A percentile compares a stretch with the other conserved stretches of the same genome.
Evolutionary conservation across 37 sponge, comb jelly and placozoan species (phyloP).

Genomic region (Mnemiopsis leidyi): DNA sequence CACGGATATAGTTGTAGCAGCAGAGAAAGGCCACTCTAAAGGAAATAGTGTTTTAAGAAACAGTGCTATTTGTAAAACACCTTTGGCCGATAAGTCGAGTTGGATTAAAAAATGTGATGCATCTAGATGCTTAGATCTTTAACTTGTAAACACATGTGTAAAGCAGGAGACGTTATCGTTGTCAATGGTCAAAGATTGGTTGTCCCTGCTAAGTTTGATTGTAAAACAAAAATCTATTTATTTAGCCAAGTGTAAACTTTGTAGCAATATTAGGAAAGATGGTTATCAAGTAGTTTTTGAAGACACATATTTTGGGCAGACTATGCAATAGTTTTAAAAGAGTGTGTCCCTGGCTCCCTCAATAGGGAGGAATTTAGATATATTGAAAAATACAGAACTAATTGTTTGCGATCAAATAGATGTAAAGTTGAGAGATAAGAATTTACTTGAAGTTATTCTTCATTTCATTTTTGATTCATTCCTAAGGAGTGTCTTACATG

Average conservation of each 20-base stretch:
- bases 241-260: background rate
- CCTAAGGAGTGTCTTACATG: too few relatives aligned
- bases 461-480: too few relatives aligned
- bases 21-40: background rate
- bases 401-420: too few relatives aligned
- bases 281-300: background rate
- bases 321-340: background rate
- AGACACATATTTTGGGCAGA: background rate
- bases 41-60: background rate
- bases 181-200: too few relatives aligned
- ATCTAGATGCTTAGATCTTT: too few relatives aligned
- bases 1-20: too few relatives aligned
- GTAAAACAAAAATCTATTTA: background rate
- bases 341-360: background rate
- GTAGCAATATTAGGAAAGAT: background rate
- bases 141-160: too few relatives aligned
- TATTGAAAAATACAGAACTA: background rate
- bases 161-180: too few relatives aligned
- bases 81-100: background rate
- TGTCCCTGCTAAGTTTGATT: background rate
- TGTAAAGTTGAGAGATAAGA: too few relatives aligned
- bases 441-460: too few relatives aligned
- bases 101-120: background rate
- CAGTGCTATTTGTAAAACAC: background rate
- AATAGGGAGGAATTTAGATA: background rate